Evolutionary conservation across 2,797 vertebrate species (phyloP), one percentile per base, ranked within the genome.

Genomic region (Gallinago nigripennis): DNA sequence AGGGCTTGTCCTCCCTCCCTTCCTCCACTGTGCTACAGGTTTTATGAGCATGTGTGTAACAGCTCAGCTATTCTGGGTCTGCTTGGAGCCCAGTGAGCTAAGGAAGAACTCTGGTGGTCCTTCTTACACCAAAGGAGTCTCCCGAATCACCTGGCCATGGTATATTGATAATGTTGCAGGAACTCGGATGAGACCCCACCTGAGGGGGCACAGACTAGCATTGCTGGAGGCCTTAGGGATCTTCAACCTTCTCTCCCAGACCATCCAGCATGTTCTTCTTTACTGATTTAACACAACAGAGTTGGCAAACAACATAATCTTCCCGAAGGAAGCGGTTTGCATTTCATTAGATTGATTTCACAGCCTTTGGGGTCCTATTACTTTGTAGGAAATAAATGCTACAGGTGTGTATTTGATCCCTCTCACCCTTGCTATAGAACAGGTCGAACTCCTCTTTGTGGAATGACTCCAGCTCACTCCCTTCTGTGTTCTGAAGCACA

Each of bases 291-390:
- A 37, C 13, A 23, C 43, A 31, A 25, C 23, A n/a, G 63, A 73
- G 69, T 21, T 0, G 1, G 45, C 60, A 50, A 58, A 69, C 82
- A 65, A 28, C 14, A 4, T n/a, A 58, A 66, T 48, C 48, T 80
- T 73, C 73, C 70, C 1, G 4, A 65, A 83, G 82, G 88, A 86
- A 89, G 51, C n/a, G 39, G 39, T 79, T 85, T 93, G 60, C 39
- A 31, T 90, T 80, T 92, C 30, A 51, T 87, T 64, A 77, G 60
- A 69, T 77, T 81, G 80, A 82, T 94, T 76, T 92, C 30, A 12
- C 66, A 75, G 48, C 57, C 58, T 61, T 64, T 81, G 43, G 53
- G 71, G 57, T 54, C 43, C 48, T 70, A 20, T 82, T 61, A 9
- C 2, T 2, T 82, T 28, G 33, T 27, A 68, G 86, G 53, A 85